Percentiles rank a stretch among this genome's conserved stretches.
Evolutionary conservation across 2,113 vertebrate species (phyloP).

Genomic region (Upupa epops): DNA sequence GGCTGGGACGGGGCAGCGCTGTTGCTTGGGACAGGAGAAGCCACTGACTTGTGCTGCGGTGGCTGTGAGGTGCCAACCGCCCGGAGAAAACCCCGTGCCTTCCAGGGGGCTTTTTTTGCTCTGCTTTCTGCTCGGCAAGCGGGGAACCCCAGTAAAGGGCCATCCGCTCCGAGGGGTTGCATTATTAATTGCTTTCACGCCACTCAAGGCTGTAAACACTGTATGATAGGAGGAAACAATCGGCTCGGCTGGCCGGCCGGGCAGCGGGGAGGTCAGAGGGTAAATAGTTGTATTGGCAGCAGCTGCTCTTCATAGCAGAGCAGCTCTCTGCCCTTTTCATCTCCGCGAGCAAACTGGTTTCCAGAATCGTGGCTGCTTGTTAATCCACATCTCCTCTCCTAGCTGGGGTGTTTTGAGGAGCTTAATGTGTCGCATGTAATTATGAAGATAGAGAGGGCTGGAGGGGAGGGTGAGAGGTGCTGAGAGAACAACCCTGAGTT

Average conservation of each 20-base stretch:
- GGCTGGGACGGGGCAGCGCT: slow-evolving; percentile 84
- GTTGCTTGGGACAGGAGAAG: slow-evolving; percentile 84
- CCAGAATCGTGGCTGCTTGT: background rate
- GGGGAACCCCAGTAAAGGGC: slow-evolving; percentile 78
- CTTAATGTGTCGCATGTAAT: background rate
- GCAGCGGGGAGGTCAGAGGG: slow-evolving; percentile 84
- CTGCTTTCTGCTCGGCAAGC: slow-evolving; percentile 71
- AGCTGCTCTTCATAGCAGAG: slow-evolving; percentile 75
- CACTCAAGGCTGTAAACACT: slow-evolving; percentile 81
- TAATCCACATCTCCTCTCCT: background rate
- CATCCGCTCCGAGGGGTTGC: slow-evolving; percentile 73
- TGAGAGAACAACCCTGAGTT: background rate
- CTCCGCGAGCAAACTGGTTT: slow-evolving; percentile 18
- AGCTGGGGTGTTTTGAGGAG: background rate
- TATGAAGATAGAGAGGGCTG: background rate
- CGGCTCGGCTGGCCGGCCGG: slow-evolving; percentile 80
- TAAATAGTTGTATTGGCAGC: slow-evolving; percentile 81
- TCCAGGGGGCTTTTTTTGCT: slow-evolving; percentile 67
- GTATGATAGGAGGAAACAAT: slow-evolving; percentile 82
- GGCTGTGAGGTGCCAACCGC: slow-evolving; percentile 85
- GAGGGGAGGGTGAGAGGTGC: background rate
- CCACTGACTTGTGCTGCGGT: slow-evolving; percentile 86
- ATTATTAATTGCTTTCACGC: slow-evolving; percentile 84
- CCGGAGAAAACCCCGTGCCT: slow-evolving; percentile 73
- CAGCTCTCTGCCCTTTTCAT: slow-evolving; percentile 54